Evolutionary conservation across 2,888 invertebrate species (phyloP), one percentile per base, ranked within the genome.

Genomic region (Mesorhabditis belari): DNA sequence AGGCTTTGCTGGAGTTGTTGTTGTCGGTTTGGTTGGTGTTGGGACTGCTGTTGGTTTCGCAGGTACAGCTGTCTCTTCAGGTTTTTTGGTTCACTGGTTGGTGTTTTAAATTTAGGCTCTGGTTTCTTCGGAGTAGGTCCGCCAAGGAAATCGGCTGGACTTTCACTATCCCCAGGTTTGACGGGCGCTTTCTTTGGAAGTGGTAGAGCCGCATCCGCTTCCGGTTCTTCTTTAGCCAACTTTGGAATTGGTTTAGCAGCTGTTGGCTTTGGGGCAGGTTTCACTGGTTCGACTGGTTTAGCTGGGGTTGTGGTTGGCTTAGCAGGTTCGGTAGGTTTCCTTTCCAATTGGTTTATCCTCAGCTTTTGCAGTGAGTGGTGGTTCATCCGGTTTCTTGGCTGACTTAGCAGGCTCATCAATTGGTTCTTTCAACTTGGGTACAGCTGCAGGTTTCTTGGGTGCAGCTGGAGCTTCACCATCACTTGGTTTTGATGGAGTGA

Each of bases 291-390:
- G 0, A 70, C 21, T 3, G 64, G 59, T 25, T 66, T 70, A 17
- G 71, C 70, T 1, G 68, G 65, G 12, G 59, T 56, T 56, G 71
- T 68, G 12, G 12, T n/a, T n/a, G n/a, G n/a, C n/a, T 64, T 61
- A 0, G 67, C 21, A 3, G 64, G 59, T 25, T 9, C n/a, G n/a
- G 44, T n/a, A n/a, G 44, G 44, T n/a, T n/a, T n/a, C n/a, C n/a
- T n/a, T n/a, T n/a, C n/a, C n/a, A n/a, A 29, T 17, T n/a, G n/a
- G n/a, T n/a, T n/a, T n/a, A n/a, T n/a, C n/a, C n/a, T n/a, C n/a
- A n/a, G 51, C n/a, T 23, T 35, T 35, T 35, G 44, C 44, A 17
- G 44, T n/a, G n/a, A 35, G 12, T 35, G 44, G 44, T 35, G 12
- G 12, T 35, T 9, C 44, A 35, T 9, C 44, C 12, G 44, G 12